Evolutionary conservation across 2,113 vertebrate species (phyloP), one percentile per base, ranked within the genome.

Genomic region (Pagrus major): DNA sequence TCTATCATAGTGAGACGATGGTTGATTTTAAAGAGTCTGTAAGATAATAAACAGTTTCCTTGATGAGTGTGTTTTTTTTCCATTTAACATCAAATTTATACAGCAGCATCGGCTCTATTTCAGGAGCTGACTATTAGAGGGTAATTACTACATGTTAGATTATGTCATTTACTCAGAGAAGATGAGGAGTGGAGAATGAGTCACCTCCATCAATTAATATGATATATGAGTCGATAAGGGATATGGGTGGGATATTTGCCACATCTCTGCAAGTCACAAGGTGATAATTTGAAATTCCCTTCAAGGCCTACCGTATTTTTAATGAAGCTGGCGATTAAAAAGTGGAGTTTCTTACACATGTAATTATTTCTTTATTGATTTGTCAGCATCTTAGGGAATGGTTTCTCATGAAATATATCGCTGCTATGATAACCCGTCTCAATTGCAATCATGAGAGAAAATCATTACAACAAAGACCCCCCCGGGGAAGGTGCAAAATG

Each of bases 291-390:
- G 31, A 88, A 88, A 92, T 77, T 75, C 25, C 65, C 74, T 76
- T 80, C 51, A 86, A 79, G 65, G 55, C 66, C 56, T 77, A 54
- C 37, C 20, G 29, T 68, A 54, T 84, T 84, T 91, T 89, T 85
- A 88, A 92, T 88, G 77, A 90, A 82, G 80, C 71, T 2, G 33
- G 52, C 10, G 16, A 85, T 90, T 86, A 80, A 84, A n/a, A 84
- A 86, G 74, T 76, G 83, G 46, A 86, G 78, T 86, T 92, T 89
- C 88, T 88, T 84, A 90, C 85, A 93, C 79, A 42, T 91, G 82
- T 90, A 93, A 92, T 94, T 86, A 93, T 91, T 89, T 80, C 87
- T 89, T 83, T 86, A 93, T 93, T 90, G 91, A 92, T 91, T 86
- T 4, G 77, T 88, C 88, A 92, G 88, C 92, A 91, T 88, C 78